Evolutionary conservation across 1,140 invertebrate species (phyloP), one percentile per base, ranked within the genome.

Genomic region (Drosophila watanabei): DNA sequence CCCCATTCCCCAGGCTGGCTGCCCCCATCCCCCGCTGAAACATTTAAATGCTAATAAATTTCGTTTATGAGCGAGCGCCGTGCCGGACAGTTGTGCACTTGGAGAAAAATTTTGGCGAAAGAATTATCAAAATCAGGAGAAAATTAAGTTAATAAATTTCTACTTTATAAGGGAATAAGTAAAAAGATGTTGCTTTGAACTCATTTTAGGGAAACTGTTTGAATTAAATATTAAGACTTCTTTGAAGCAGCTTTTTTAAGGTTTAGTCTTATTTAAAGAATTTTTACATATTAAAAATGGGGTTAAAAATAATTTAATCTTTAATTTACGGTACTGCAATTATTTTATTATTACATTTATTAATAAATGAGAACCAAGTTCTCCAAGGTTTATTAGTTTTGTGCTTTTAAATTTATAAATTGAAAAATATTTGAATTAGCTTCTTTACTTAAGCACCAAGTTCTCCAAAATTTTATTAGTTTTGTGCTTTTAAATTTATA

Each of bases 41-140:
- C 76, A 84, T 83, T 83, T 83, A 83, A 83, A 83, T 83, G 80
- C 80, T 83, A 80, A 83, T 80, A 80, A 80, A 80, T 83, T 83
- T 70, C 63, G 71, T 83, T 83, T 84, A 84, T 73, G 75, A 79
- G 80, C 70, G 30, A 73, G 66, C 57, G 48, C 56, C 79, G 46
- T 61, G 80, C 68, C 43, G 77, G 65, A 78, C 75, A 61, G 20
- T 33, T 39, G 32, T 37, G 37, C 68, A 71, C 68, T 52, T 16
- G 30, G 2, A 65, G 9, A 66, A 70, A 63, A 32, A 57, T n/a
- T 13, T 33, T 16, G 1, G 9, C n/a, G 16, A 4, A n/a, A 4
- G 8, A 30, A 48, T 3, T 16, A 14, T 9, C 14, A 0, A 28
- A 28, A 28, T 28, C 13, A 7, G 3, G 1, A 16, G 2, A 24